A percentile compares a stretch with the other conserved stretches of the same genome.
phyloP scores from a whole-genome alignment of 1,140 invertebrate genomes.

The Orchesella cincta region DNA sequence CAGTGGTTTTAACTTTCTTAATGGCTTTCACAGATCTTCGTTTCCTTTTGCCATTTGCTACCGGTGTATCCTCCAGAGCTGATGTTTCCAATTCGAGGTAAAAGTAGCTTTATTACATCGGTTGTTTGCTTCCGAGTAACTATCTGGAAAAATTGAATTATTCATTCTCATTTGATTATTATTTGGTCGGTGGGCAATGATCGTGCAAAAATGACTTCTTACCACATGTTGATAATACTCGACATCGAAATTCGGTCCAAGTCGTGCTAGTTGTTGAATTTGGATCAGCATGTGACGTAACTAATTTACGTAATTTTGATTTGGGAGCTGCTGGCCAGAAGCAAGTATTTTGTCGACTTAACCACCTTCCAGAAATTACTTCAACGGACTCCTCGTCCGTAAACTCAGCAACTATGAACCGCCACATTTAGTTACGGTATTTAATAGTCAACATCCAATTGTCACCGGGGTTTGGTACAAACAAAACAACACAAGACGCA shows the following conservation, averaged over 20 bases:
- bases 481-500: too few species aligned
- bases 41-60: too few species aligned
- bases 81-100: background rate
- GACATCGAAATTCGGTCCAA: background rate
- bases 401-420: background rate
- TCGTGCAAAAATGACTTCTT: background rate
- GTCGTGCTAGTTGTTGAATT: background rate
- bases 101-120: background rate
- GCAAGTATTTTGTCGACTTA: background rate
- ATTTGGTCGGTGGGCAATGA: background rate
- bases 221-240: background rate
- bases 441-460: too few species aligned
- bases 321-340: background rate
- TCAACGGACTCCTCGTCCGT: background rate
- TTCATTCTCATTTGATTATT: background rate
- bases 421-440: too few species aligned
- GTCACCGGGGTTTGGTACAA: too few species aligned
- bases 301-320: background rate
- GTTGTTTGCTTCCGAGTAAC: background rate
- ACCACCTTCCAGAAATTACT: background rate
- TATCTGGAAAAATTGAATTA: background rate
- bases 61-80: background rate
- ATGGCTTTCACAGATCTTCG: too few species aligned
- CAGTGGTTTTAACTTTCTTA: too few species aligned
- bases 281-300: background rate